phyloP scores from a whole-genome alignment of 2,888 invertebrate genomes.

The Pyrrhia umbra region DNA sequence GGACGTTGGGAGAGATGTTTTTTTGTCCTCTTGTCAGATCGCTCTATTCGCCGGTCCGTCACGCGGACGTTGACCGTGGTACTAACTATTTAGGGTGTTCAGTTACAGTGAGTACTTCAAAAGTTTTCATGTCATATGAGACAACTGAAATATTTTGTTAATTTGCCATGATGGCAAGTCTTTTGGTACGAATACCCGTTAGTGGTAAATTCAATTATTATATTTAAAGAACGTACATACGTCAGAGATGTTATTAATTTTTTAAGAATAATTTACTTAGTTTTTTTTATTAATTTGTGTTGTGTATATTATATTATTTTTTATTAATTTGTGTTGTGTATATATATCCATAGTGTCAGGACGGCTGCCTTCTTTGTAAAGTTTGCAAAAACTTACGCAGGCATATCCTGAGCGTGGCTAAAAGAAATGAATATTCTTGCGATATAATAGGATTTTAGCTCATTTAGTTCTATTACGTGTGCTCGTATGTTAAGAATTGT shows the following conservation, averaged over 20 bases:
- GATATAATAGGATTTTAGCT: conserved; percentile 28
- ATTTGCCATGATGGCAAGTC: conserved; percentile 10
- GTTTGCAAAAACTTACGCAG: conserved; percentile 48
- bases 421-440: conserved; percentile 48
- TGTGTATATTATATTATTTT: too few relatives aligned
- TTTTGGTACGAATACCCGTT: conserved; percentile 16
- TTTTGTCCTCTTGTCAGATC: conserved; percentile 85
- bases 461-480: too few relatives aligned
- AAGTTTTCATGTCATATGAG: conserved; percentile 12
- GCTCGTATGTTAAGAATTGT: too few relatives aligned
- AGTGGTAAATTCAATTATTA: conserved; percentile 13
- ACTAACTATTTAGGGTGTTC: conserved; percentile 81
- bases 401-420: conserved; percentile 53
- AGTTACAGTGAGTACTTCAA: conserved; percentile 68
- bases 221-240: too few relatives aligned
- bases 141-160: conserved; percentile 3
- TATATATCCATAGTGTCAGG: conserved; percentile 44
- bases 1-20: conserved; percentile 78
- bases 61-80: conserved; percentile 86
- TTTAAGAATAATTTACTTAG: too few relatives aligned
- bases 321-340: conserved; percentile 23
- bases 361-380: conserved; percentile 35
- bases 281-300: not conserved
- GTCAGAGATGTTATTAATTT: too few relatives aligned
- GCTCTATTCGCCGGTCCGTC: conserved; percentile 79